Evolutionary conservation across 2,797 vertebrate genomes (phyloP), one percentile per base, ranked within the genome.

Genomic region (Chelon auratus): DNA sequence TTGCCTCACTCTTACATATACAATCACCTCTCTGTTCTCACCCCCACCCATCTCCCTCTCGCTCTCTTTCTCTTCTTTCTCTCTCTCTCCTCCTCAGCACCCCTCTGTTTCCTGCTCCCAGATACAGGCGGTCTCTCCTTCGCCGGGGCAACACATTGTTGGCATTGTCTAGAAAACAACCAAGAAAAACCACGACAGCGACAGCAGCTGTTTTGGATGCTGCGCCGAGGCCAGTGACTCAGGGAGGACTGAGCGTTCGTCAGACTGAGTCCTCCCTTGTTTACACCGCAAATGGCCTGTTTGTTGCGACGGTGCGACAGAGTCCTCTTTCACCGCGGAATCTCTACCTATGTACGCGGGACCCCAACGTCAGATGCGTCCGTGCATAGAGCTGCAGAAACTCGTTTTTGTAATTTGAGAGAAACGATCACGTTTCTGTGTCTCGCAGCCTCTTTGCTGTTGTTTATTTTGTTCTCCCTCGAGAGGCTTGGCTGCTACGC

Each of bases 11-110:
- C 89, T 86, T 86, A 84, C 74, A 81, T 83, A 80, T 83, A 93
- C 90, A 92, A 91, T 91, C 80, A 84, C 88, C 84, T 86, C 91
- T 91, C 91, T 93, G 91, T 93, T 92, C 82, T 86, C 69, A 75
- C 86, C 83, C 82, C 78, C 83, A 75, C 81, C 80, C 84, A 40
- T 56, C 75, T 85, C 89, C 7, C 30, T 33, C 30, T 33, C 30
- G 2, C 5, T 33, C 7, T 33, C 30, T 7, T 3, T 33, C 5
- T 33, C 30, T 7, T 33, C 30, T 1, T 33, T 7, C 2, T 7
- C 30, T 8, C 7, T 8, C 30, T 33, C 30, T 86, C 77, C 86
- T 86, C 76, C 84, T 80, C 79, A 56, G 72, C 80, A 84, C 81
- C 78, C 80, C 81, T 83, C 80, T 64, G 87, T 85, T 89, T 92